These are phyloP conservation scores for Brachionus calyciflorus DNA, from an alignment of 1,140 invertebrate genomes.

Conservation along the genomic window DNA sequence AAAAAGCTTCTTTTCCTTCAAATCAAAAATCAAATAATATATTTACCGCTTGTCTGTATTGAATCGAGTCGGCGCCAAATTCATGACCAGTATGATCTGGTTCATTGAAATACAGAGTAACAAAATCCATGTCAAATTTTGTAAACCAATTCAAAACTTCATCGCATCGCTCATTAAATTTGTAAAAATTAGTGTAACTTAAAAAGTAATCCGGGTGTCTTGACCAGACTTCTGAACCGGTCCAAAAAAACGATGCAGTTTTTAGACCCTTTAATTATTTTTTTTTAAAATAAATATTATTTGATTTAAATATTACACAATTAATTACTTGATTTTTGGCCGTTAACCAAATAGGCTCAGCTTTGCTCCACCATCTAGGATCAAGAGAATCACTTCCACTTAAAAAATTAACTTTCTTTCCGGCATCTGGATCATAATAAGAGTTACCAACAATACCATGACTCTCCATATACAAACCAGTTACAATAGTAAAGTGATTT, in stretches of 20 bases:
- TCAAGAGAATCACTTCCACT: constrained; percentile 25
- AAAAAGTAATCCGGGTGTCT: constrained; percentile 42
- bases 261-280: constrained; percentile 6
- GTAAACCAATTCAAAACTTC: constrained; percentile 69
- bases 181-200: not conserved
- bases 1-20: not conserved
- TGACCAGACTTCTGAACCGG: constrained; percentile 22
- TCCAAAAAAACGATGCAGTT: constrained; percentile 42
- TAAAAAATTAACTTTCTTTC: constrained; percentile 48
- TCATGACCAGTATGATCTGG: constrained; percentile 64
- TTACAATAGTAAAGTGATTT: constrained; percentile 75
- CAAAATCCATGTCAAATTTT: constrained; percentile 61
- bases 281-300: not conserved
- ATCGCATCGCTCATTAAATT: constrained; percentile 62
- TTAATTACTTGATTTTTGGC: constrained; percentile 37
- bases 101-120: constrained; percentile 72
- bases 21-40: not conserved
- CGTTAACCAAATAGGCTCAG: constrained; percentile 49
- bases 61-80: constrained; percentile 14
- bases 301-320: not conserved
- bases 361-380: constrained; percentile 47
- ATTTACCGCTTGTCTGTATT: constrained; percentile 30
- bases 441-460: constrained; percentile 71
- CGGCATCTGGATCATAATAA: constrained; percentile 63
- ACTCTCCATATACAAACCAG: constrained; percentile 58